These are phyloP conservation scores for Drosophila tripunctata DNA, from an alignment of 2,888 invertebrate genomes.

Conservation along the genomic window DNA sequence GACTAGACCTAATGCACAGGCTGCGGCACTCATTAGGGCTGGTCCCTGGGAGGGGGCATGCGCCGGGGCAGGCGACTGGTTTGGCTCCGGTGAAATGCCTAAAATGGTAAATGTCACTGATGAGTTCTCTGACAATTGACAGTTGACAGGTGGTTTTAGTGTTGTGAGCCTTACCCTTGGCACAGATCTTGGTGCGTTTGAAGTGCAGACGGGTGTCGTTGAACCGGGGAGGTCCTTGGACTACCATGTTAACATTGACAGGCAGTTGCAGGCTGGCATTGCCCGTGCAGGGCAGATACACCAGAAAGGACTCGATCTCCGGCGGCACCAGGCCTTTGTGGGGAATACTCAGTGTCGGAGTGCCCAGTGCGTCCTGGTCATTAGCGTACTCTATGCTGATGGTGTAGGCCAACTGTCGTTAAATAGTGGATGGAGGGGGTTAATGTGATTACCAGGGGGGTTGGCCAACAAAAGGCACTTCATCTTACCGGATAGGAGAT, in stretches of 20 bases:
- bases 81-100: conserved; percentile 87
- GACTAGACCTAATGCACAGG: conserved; percentile 89
- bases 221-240: conserved; percentile 89
- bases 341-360: conserved; percentile 93
- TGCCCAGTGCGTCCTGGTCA: conserved; percentile 90
- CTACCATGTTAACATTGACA: conserved; percentile 92
- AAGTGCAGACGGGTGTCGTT: conserved; percentile 90
- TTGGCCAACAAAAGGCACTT: not conserved
- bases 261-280: conserved; percentile 92
- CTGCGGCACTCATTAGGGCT: conserved; percentile 91
- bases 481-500: conserved; percentile 89
- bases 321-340: conserved; percentile 91
- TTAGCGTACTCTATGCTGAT: conserved; percentile 83
- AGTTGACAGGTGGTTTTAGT: not conserved
- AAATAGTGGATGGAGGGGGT: conserved; percentile 73
- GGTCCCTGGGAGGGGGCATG: conserved; percentile 88
- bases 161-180: conserved; percentile 87
- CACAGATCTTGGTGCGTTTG: conserved; percentile 94
- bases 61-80: conserved; percentile 89
- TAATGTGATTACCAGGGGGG: not conserved
- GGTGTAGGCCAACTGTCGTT: conserved; percentile 84
- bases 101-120: conserved; percentile 15
- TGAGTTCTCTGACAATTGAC: not conserved
- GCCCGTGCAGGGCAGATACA: conserved; percentile 93
- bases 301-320: conserved; percentile 90